These are phyloP conservation scores for Gyps fulvus DNA, from an alignment of 2,113 vertebrate genomes.

Conservation along the genomic window DNA sequence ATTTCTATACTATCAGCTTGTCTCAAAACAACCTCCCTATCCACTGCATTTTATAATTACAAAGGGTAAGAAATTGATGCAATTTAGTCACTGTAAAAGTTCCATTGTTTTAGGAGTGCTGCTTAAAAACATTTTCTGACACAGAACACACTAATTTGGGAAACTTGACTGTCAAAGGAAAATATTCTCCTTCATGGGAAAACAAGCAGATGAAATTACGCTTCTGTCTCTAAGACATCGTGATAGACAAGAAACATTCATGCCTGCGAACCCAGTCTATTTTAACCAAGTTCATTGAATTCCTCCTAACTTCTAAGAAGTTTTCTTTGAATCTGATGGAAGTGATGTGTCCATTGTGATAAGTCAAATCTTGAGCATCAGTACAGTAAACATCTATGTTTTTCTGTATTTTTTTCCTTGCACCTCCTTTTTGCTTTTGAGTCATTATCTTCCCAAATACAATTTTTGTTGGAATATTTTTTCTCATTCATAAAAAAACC, in stretches of 20 bases:
- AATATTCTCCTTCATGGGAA: background rate
- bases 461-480: background rate
- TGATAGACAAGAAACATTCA: background rate
- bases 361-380: background rate
- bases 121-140: background rate
- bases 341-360: background rate
- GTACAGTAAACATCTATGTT: background rate
- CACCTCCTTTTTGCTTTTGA: background rate
- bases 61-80: background rate
- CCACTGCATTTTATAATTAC: background rate
- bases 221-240: background rate
- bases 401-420: background rate
- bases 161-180: background rate
- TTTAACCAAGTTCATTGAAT: background rate
- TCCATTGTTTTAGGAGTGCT: fast-evolving
- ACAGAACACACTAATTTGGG: background rate
- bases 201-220: background rate
- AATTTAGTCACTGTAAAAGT: background rate
- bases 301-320: background rate
- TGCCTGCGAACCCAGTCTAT: background rate
- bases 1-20: background rate
- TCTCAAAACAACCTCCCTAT: background rate
- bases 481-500: background rate
- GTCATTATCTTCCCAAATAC: background rate
- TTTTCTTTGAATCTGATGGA: background rate